Conservation (phyloP, 2,797 vertebrate species). For the Nyctibius grandis region DNA sequence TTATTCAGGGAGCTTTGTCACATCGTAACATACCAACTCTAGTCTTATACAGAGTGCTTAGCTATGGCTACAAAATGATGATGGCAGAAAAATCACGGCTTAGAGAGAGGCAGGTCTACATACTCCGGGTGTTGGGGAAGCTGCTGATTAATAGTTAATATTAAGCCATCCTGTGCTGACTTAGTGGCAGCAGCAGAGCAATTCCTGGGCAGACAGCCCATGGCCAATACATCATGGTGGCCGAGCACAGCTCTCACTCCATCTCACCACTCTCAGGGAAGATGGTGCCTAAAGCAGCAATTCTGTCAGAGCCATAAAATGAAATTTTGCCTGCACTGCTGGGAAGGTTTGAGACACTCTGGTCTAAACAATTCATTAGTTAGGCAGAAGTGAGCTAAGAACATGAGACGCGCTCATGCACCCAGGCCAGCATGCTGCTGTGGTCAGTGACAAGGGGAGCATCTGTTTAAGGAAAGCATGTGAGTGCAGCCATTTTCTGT, state of each 20-base stretch:
- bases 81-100: not conserved
- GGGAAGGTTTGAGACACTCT: not conserved
- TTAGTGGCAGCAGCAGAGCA: not conserved
- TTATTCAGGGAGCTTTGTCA: conserved; percentile 23
- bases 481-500: not conserved
- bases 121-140: not conserved
- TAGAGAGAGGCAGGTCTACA: not conserved
- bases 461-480: not conserved
- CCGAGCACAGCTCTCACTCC: not conserved
- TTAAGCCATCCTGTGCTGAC: not conserved
- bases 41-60: not conserved
- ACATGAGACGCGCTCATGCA: not conserved
- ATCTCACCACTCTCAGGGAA: accelerated
- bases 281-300: not conserved
- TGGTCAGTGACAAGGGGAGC: not conserved
- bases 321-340: not conserved
- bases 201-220: not conserved
- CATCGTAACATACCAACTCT: not conserved
- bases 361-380: not conserved
- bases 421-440: not conserved
- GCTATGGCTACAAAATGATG: not conserved
- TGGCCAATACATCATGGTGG: not conserved
- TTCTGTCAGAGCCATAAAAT: not conserved
- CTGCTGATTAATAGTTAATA: not conserved
- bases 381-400: not conserved